phyloP scores from a whole-genome alignment of 2,113 vertebrate species.

The Cavia aperea region DNA sequence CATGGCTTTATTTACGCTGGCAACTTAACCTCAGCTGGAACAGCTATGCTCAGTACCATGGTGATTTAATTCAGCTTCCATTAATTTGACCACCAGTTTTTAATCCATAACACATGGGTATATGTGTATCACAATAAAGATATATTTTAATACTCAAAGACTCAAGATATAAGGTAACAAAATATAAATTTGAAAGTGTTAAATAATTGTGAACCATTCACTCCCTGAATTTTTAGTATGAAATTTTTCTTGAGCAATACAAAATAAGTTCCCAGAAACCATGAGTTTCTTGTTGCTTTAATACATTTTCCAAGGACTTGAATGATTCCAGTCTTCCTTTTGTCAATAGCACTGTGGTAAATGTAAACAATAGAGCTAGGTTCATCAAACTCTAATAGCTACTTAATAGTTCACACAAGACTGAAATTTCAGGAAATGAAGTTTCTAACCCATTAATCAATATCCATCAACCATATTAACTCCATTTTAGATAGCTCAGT shows the following conservation, averaged over 20 bases:
- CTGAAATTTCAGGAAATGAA: not conserved
- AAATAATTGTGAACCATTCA: not conserved
- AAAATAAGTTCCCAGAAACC: not conserved
- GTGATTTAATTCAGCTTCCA: no score
- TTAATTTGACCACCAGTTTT: no score
- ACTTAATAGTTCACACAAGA: conserved; percentile 18
- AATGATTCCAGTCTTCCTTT: not conserved
- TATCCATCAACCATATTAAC: not conserved
- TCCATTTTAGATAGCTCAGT: not conserved
- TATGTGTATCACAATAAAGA: not conserved
- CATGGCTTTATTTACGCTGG: no score
- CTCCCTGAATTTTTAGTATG: not conserved
- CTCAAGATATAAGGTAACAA: not conserved
- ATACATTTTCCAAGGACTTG: not conserved
- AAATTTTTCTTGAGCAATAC: not conserved
- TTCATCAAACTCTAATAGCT: not conserved
- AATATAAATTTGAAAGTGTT: not conserved
- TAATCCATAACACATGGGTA: not conserved
- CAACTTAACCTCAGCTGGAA: no score
- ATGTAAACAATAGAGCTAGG: not conserved
- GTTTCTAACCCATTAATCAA: not conserved
- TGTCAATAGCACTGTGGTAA: not conserved
- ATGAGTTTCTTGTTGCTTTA: not conserved
- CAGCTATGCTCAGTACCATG: no score
- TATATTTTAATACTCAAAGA: not conserved